Evolutionary conservation across 2,113 vertebrate genomes (phyloP), one percentile per base, ranked within the genome.

Genomic region (Chrysemys picta): DNA sequence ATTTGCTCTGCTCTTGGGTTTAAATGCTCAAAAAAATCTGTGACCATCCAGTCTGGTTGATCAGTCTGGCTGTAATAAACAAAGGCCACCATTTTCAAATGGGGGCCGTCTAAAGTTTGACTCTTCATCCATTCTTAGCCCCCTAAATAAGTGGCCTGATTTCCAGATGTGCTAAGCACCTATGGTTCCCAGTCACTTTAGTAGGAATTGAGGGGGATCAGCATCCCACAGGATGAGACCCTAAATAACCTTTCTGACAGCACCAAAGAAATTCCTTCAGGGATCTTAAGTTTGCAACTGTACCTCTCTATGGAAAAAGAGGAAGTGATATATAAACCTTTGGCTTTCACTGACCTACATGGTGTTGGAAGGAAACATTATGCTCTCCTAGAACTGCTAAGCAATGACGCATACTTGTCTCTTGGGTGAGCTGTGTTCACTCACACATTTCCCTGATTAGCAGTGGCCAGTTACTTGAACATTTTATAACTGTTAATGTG

Each of bases 331-430:
- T 8, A 24, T 22, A 22, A 96, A n/a, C 2, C 65, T 27, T 56
- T 45, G 21, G 10, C 94, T 95, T 92, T 47, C 81, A 89, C 45
- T 45, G 27, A 85, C 50, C 82, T 88, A 59, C 72, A 29, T 5
- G 38, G 53, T 42, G 49, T 84, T 94, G 94, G 95, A 96, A 96
- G 65, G 85, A 94, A 95, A 75, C 59, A 24, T 4, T 85, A 92
- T 97, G 96, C 95, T 93, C 93, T 97, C 95, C 97, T 54, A 96
- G 89, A 96, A 97, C 96, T 95, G 81, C 94, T 97, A 79, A 94
- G 81, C 57, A 88, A 87, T 96, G 95, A 96, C 92, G 95, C 91
- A 89, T 87, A 57, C 85, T 89, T 45, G 89, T 97, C 95, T 96
- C 96, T 89, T 79, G 93, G 90, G 93, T 82, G 81, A 96, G 65